phyloP scores from a whole-genome alignment of 1,140 invertebrate genomes.

The Holcopasites calliopsidis region DNA sequence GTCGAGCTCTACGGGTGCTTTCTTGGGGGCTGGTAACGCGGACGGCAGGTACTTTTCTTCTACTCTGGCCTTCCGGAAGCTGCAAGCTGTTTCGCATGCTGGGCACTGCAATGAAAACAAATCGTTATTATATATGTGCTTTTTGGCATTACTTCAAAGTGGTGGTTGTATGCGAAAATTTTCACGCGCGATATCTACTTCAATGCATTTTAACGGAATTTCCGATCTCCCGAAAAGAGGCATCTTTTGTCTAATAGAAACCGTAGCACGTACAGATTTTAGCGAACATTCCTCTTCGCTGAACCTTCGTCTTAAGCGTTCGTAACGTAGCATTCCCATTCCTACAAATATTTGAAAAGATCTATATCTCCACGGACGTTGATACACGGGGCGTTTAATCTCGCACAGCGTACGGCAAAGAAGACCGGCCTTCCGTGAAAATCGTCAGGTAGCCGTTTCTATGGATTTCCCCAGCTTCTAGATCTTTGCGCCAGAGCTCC shows the following conservation, averaged over 20 bases:
- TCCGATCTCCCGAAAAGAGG: background rate
- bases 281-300: background rate
- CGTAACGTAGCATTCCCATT: slow-evolving; percentile 18
- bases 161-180: no score
- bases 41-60: slow-evolving; percentile 73
- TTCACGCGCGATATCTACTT: no score
- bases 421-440: slow-evolving; percentile 54
- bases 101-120: slow-evolving; percentile 68
- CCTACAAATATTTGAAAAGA: slow-evolving; percentile 57
- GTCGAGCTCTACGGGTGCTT: slow-evolving; percentile 64
- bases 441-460: slow-evolving; percentile 62
- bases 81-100: slow-evolving; percentile 71
- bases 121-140: background rate
- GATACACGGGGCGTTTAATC: slow-evolving; percentile 21
- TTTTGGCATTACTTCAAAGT: no score
- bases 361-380: slow-evolving; percentile 19
- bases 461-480: slow-evolving; percentile 20
- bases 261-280: background rate
- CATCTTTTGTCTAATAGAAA: background rate
- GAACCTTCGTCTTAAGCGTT: background rate
- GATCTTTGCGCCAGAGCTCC: background rate
- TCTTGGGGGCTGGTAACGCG: slow-evolving; percentile 73
- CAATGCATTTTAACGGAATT: no score
- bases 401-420: background rate
- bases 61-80: slow-evolving; percentile 61